These are phyloP conservation scores for Hydropsyche betteni DNA, from an alignment of 2,888 invertebrate species.

Conservation along the genomic window DNA sequence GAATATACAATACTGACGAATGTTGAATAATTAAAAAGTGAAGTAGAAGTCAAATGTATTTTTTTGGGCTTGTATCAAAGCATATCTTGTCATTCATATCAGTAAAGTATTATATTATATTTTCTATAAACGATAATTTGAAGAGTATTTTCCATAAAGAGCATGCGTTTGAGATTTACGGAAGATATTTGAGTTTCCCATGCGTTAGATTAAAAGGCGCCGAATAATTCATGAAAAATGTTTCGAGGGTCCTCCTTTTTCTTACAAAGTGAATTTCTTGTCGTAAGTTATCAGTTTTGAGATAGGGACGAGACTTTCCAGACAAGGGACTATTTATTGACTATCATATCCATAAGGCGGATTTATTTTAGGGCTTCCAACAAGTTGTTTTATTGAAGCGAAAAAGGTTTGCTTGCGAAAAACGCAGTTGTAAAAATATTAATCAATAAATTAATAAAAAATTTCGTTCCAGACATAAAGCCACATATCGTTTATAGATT, in stretches of 20 bases:
- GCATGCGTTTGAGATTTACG: not conserved
- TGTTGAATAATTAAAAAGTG: not conserved
- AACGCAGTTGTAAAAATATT: too few species aligned
- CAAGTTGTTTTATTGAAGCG: conserved; percentile 24
- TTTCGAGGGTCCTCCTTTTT: not conserved
- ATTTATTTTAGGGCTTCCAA: conserved; percentile 41
- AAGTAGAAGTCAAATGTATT: conserved; percentile 5
- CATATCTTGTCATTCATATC: conserved; percentile 22
- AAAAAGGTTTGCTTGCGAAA: not conserved
- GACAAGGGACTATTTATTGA: conserved; percentile 36
- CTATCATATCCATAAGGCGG: conserved; percentile 34
- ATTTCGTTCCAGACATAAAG: too few species aligned
- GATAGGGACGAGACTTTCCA: conserved; percentile 26
- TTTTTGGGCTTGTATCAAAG: conserved; percentile 11
- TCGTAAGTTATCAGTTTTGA: conserved; percentile 30
- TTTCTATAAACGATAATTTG: conserved; percentile 16
- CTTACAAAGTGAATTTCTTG: conserved; percentile 18
- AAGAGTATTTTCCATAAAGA: conserved; percentile 1
- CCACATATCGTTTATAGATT: too few species aligned
- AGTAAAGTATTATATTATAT: conserved; percentile 19
- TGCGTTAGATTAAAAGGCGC: conserved; percentile 25
- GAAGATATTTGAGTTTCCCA: conserved; percentile 18
- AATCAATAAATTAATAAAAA: too few species aligned
- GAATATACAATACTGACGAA: not conserved
- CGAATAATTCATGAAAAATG: conserved; percentile 16